Base-by-base conservation (phyloP, 2,113 vertebrate species). In the Anhinga rufa region DNA sequence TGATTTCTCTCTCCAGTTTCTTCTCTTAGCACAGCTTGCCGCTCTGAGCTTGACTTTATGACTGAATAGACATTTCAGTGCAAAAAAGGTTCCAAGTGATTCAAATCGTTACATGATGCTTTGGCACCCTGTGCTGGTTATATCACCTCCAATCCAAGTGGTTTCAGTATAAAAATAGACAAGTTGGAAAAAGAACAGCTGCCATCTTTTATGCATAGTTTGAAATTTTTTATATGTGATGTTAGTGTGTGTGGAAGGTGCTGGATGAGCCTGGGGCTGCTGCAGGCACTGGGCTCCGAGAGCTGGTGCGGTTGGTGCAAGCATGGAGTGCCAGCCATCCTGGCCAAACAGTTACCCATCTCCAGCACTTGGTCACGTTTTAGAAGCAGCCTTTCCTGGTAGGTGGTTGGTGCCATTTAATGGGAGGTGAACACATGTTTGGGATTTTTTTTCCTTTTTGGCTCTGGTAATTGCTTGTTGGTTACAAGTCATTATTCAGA, bases 71-170 rank as follows among this genome's bases (percentile, higher is more conserved):
- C 82, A 75, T 75, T 79, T 81, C 76, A 29, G 86, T 64, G 24
- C 79, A 83, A 48, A 87, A 92, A 91, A 26, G 81, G n/a, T 86
- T 96, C 88, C 88, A 93, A 96, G 80, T 49, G 69, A 94, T 71
- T 92, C 79, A 88, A 68, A 72, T 60, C 2, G 6, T 95, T 95
- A 65, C 88, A 88, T 49, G 61, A 36, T 44, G 68, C 82, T 94
- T 87, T 95, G 95, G 78, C 94, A 94, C 93, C 90, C 88, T 80
- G 82, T 70, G 85, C 71, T 88, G 82, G 55, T 90, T 85, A 18
- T 94, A 70, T 96, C 90, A 83, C 95, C 90, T 96, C 82, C 90
- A 82, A 38, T 93, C 90, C 85, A 58, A 95, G 90, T 57, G 81
- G 62, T 72, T 89, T 70, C 36, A 61, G 70, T 77, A 62, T 82